Percentiles rank a stretch among this genome's conserved stretches.
These are phyloP conservation scores for Laterallus jamaicensis DNA, from an alignment of 2,113 vertebrate species.

Conservation along the genomic window DNA sequence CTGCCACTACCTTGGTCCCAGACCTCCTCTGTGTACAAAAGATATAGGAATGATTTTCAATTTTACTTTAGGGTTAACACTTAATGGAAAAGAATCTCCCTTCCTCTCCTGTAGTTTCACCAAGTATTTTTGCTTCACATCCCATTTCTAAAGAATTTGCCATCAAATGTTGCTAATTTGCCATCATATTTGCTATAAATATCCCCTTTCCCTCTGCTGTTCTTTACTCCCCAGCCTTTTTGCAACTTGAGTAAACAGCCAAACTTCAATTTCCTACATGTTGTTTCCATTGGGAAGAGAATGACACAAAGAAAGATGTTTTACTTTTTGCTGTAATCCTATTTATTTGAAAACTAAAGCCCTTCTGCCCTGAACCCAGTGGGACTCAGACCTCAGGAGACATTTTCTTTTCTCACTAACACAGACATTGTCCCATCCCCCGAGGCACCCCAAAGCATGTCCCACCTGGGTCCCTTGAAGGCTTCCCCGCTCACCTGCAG, in stretches of 20 bases:
- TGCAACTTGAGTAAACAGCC: background rate
- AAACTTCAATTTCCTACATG: background rate
- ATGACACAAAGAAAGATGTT: background rate
- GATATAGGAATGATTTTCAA: background rate
- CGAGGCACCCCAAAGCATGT: accelerated
- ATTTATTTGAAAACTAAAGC: background rate
- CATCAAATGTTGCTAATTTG: background rate
- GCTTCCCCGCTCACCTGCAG: accelerated
- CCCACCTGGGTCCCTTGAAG: accelerated
- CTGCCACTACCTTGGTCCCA: background rate
- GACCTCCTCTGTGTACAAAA: background rate
- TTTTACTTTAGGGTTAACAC: background rate
- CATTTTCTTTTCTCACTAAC: background rate
- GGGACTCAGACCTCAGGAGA: background rate
- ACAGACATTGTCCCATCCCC: background rate
- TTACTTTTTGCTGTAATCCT: background rate
- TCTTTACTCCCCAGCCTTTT: background rate
- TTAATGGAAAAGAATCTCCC: background rate
- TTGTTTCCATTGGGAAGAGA: background rate
- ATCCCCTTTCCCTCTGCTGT: background rate
- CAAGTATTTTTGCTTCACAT: slow-evolving; percentile 43
- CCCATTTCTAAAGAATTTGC: background rate
- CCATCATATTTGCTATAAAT: background rate
- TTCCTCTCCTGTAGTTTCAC: background rate
- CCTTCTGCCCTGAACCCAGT: background rate